These are phyloP conservation scores for Melanotaenia parkinsoni DNA, from an alignment of 2,797 vertebrate species.

Conservation along the genomic window DNA sequence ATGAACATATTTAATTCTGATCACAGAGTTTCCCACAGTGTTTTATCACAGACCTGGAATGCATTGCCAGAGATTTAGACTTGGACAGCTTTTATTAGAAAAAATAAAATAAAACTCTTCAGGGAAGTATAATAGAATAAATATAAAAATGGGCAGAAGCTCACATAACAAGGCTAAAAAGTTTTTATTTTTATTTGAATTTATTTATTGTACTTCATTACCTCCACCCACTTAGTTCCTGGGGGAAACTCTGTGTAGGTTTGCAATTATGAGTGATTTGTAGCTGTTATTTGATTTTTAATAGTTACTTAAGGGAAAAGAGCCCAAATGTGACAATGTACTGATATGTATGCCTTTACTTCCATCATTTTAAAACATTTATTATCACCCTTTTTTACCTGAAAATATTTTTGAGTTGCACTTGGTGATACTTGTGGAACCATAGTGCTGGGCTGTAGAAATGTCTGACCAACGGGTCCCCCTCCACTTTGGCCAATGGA, in stretches of 20 bases:
- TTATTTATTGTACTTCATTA: neutral
- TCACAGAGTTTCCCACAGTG: constrained; percentile 63
- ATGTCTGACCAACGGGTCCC: constrained; percentile 72
- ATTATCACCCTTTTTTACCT: constrained; percentile 74
- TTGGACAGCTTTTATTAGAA: neutral
- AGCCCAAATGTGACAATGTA: constrained; percentile 15
- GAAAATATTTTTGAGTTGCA: constrained; percentile 82
- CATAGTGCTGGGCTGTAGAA: constrained; percentile 80
- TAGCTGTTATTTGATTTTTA: constrained; percentile 28
- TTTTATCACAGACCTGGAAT: constrained; percentile 14
- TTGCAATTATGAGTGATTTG: constrained; percentile 55
- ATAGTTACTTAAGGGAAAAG: constrained; percentile 42
- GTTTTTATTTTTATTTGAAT: neutral
- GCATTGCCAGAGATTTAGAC: neutral
- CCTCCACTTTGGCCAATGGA: constrained; percentile 76
- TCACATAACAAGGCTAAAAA: neutral
- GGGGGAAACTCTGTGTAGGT: constrained; percentile 52
- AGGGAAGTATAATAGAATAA: neutral
- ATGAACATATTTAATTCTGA: constrained; percentile 68
- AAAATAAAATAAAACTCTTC: constrained; percentile 4
- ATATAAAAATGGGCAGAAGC: constrained; percentile 12
- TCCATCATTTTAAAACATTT: constrained; percentile 19
- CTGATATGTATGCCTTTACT: constrained; percentile 13
- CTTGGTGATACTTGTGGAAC: constrained; percentile 83
- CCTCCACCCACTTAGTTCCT: constrained; percentile 23